These are phyloP conservation scores for Acipenser transmontanus DNA, from an alignment of 2,797 vertebrate species.

Conservation along the genomic window DNA sequence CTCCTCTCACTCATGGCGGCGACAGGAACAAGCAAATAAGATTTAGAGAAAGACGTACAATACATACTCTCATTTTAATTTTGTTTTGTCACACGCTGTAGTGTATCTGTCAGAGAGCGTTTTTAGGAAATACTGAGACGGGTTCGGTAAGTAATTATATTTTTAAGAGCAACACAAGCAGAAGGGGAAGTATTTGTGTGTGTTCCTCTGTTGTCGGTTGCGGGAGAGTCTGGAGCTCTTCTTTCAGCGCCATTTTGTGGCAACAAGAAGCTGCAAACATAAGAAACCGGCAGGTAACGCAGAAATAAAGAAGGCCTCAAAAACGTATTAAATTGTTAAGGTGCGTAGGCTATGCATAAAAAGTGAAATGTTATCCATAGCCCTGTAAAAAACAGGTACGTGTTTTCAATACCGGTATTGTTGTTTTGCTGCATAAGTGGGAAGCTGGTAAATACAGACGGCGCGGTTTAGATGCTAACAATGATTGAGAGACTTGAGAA, in stretches of 20 bases:
- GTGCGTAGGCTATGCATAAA: too few species aligned
- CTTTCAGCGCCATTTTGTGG: slow-evolving; percentile 81
- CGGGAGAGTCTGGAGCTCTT: slow-evolving; percentile 61
- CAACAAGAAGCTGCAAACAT: slow-evolving; percentile 56
- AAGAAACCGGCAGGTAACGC: slow-evolving; percentile 28
- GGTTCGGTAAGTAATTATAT: slow-evolving; percentile 48
- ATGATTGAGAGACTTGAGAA: too few species aligned
- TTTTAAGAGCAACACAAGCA: slow-evolving; percentile 32
- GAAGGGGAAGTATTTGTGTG: slow-evolving; percentile 40
- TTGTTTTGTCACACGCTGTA: neutral
- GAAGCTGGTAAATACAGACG: too few species aligned
- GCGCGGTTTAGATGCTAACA: too few species aligned
- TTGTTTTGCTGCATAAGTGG: too few species aligned
- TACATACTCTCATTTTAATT: neutral
- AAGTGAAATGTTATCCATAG: too few species aligned
- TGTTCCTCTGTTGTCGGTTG: slow-evolving; percentile 26
- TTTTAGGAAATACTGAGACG: slow-evolving; percentile 26
- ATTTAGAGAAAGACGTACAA: slow-evolving; percentile 9
- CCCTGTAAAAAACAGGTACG: too few species aligned
- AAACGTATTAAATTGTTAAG: too few species aligned
- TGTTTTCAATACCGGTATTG: too few species aligned
- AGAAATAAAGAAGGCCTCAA: neutral
- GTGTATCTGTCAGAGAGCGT: slow-evolving; percentile 11
- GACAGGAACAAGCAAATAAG: slow-evolving; percentile 25
- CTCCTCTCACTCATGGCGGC: slow-evolving; percentile 43